A percentile compares a stretch with the other conserved stretches of the same genome.
These are phyloP conservation scores for Notolabrus celidotus DNA, from an alignment of 2,797 vertebrate genomes.

Conservation along the genomic window DNA sequence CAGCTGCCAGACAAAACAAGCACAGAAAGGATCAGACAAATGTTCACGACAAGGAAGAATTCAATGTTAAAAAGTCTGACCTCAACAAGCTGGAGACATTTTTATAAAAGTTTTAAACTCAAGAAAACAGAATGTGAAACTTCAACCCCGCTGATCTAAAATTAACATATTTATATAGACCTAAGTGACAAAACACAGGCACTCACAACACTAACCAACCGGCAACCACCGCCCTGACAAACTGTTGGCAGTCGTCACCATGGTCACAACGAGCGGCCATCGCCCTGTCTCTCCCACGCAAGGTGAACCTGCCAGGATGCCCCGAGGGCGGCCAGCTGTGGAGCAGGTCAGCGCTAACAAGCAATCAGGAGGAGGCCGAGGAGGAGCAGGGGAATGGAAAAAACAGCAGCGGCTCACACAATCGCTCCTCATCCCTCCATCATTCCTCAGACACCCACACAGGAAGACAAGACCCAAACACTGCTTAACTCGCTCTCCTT, in stretches of 20 bases:
- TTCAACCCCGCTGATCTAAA: constrained; percentile 42
- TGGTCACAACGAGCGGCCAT: constrained; percentile 62
- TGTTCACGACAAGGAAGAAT: constrained; percentile 19
- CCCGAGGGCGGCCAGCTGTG: constrained; percentile 71
- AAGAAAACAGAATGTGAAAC: constrained; percentile 43
- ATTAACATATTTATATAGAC: constrained; percentile 50
- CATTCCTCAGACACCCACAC: constrained; percentile 72
- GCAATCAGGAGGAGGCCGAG: constrained; percentile 67
- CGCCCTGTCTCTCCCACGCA: constrained; percentile 64
- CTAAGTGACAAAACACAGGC: constrained; percentile 62
- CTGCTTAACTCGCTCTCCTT: constrained; percentile 1
- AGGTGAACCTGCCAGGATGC: constrained; percentile 72
- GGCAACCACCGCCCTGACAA: constrained; percentile 57
- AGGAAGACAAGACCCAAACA: constrained; percentile 55
- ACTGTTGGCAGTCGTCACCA: constrained; percentile 55
- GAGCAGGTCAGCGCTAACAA: constrained; percentile 75
- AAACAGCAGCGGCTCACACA: constrained; percentile 49
- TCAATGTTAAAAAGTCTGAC: constrained; percentile 9
- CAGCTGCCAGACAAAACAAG: constrained; percentile 59
- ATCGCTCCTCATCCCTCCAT: constrained; percentile 56
- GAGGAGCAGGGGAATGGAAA: constrained; percentile 59
- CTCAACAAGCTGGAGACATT: not conserved
- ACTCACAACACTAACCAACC: constrained; percentile 50
- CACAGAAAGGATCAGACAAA: constrained; percentile 14
- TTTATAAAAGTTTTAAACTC: constrained; percentile 11